These are phyloP conservation scores for Pseudococcus viburni DNA, from an alignment of 2,888 invertebrate species.

Conservation along the genomic window DNA sequence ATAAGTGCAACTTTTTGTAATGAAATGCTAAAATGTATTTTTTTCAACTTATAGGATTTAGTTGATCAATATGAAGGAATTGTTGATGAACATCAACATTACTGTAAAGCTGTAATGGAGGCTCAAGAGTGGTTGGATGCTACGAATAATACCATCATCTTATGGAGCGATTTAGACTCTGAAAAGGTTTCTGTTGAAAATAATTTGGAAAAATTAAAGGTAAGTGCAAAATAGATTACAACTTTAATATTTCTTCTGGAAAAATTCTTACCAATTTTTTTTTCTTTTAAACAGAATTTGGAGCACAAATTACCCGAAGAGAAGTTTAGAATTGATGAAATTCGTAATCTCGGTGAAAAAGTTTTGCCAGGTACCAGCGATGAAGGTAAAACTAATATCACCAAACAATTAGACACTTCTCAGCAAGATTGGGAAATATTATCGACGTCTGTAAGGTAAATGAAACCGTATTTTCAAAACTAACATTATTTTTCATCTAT, in stretches of 20 bases:
- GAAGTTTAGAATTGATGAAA: conserved; percentile 84
- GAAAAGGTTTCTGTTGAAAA: conserved; percentile 89
- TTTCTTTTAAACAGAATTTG: conserved; percentile 75
- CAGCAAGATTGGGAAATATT: conserved; percentile 93
- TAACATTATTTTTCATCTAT: neutral
- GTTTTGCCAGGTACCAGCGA: conserved; percentile 90
- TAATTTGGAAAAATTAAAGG: conserved; percentile 86
- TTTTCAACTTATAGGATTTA: conserved; percentile 73
- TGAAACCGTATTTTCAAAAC: neutral
- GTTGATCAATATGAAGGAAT: conserved; percentile 90
- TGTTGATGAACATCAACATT: conserved; percentile 90
- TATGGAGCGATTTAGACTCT: conserved; percentile 87
- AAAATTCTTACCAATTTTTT: conserved; percentile 59
- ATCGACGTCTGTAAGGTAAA: conserved; percentile 79
- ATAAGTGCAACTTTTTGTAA: neutral
- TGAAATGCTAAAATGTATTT: neutral
- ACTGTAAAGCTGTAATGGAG: conserved; percentile 88
- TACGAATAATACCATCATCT: conserved; percentile 83
- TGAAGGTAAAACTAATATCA: conserved; percentile 86
- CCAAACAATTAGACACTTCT: conserved; percentile 88
- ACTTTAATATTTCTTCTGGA: neutral
- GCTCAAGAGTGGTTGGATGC: conserved; percentile 90
- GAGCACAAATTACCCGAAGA: conserved; percentile 87
- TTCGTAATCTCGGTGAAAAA: conserved; percentile 87
- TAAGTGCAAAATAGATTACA: conserved; percentile 68